Base-by-base conservation (phyloP, 2,113 vertebrate species). In the Daphoenositta chrysoptera region DNA sequence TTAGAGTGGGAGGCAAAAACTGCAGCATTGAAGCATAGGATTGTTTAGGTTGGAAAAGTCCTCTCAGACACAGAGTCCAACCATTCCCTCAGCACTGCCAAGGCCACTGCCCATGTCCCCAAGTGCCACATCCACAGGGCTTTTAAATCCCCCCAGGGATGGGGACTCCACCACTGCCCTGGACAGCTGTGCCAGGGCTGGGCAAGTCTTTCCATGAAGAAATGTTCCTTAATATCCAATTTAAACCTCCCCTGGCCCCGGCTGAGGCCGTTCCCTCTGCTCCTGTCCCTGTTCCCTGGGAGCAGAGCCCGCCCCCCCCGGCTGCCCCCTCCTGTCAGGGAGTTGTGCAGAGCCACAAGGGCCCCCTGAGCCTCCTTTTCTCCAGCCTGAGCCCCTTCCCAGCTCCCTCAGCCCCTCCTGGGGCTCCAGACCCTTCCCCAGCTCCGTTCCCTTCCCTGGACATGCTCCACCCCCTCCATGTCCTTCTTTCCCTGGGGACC, bases 221-320 rank as follows among this genome's bases (percentile, higher is more conserved):
- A 30, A 19, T 45, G 30, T 45, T n/a, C 30, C 65, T 8, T 5
- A 7, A 10, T 35, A 27, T 13, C n/a, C 44, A 70, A 2, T 5
- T 3, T 37, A 2, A 27, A 0, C 8, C 9, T 78, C 2, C 27
- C 3, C 33, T 73, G 51, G 3, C 11, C 2, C 20, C 47, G 2
- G 20, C 5, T 47, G 37, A 9, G 23, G 13, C 37, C 0, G 0
- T 71, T 77, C 6, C 56, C 35, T 77, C 48, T 33, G 0, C 15
- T 56, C 42, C 56, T 56, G 33, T 90, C 64, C 42, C 48, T 73
- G n/a, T 31, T 33, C 48, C 72, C 20, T 45, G 84, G 2, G 8
- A 60, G 23, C 75, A 71, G 3, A 79, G 6, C 57, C 83, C 1
- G 1, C 47, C 2, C 20, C 39, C 33, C 14, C 19, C 0, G 2